A percentile compares a stretch with the other conserved stretches of the same genome.
These are phyloP conservation scores for Galbula dea DNA, from an alignment of 2,113 vertebrate species.

Conservation along the genomic window DNA sequence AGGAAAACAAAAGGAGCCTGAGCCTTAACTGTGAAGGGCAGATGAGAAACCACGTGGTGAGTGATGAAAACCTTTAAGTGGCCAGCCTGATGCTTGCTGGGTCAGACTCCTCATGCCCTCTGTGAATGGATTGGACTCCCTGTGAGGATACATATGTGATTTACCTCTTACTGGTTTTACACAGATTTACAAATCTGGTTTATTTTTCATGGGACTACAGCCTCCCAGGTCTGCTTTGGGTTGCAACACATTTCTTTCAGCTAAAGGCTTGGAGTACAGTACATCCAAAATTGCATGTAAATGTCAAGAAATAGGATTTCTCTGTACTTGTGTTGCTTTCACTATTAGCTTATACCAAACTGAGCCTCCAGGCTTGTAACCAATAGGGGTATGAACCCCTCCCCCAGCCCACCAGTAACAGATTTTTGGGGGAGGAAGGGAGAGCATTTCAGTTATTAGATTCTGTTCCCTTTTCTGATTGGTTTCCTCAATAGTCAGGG, in stretches of 20 bases:
- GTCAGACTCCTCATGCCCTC: not conserved
- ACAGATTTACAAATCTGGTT: not conserved
- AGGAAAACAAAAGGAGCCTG: not conserved
- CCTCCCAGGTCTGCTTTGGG: not conserved
- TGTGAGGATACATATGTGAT: not conserved
- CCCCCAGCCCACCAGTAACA: not conserved
- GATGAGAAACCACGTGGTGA: not conserved
- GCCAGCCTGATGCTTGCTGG: constrained; percentile 3
- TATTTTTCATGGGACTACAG: not conserved
- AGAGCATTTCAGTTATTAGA: not conserved
- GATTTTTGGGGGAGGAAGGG: not conserved
- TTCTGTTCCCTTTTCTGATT: not conserved
- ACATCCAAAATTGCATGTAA: not conserved
- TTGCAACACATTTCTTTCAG: not conserved
- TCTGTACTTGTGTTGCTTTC: not conserved
- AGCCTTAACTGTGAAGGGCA: not conserved
- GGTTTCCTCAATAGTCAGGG: not conserved
- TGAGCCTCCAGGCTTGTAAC: not conserved
- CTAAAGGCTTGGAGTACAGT: not conserved
- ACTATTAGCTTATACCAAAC: not conserved
- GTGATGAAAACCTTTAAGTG: not conserved
- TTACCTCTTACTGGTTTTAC: not conserved
- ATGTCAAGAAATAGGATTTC: not conserved
- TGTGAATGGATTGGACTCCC: not conserved
- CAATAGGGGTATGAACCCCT: not conserved